These are phyloP conservation scores for Sinocyclocheilus rhinocerous DNA, from an alignment of 2,113 vertebrate genomes.

Conservation along the genomic window DNA sequence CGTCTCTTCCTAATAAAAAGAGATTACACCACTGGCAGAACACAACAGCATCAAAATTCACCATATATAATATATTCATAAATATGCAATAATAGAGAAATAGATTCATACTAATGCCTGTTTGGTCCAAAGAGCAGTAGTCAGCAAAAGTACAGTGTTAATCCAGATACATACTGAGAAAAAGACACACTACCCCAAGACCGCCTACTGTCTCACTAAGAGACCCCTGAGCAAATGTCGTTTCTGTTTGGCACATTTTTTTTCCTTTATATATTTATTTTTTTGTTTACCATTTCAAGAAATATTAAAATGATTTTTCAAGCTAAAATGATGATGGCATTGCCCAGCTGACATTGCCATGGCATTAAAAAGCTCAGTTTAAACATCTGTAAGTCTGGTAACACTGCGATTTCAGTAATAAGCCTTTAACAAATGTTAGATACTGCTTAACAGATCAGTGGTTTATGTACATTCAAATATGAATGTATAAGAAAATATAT, in stretches of 20 bases:
- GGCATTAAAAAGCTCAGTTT: background rate
- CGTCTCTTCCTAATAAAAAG: slow-evolving; percentile 41
- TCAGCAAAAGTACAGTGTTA: slow-evolving; percentile 64
- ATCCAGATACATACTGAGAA: slow-evolving; percentile 67
- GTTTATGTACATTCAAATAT: background rate
- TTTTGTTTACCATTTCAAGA: background rate
- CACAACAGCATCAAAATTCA: slow-evolving; percentile 61
- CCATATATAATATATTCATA: slow-evolving; percentile 61
- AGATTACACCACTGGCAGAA: slow-evolving; percentile 49
- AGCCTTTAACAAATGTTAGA: background rate
- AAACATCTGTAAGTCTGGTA: background rate
- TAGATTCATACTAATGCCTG: slow-evolving; percentile 57
- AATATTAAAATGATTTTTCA: background rate
- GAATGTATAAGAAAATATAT: slow-evolving; percentile 14
- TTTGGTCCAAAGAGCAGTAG: slow-evolving; percentile 71
- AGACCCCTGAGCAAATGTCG: slow-evolving; percentile 14
- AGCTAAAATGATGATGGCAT: background rate
- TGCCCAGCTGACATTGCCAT: background rate
- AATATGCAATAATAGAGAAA: slow-evolving; percentile 69
- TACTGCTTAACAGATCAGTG: slow-evolving; percentile 1
- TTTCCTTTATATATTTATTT: background rate
- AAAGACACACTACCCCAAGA: slow-evolving; percentile 52
- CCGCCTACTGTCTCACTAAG: background rate
- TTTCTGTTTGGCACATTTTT: slow-evolving; percentile 4
- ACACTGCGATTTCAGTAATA: slow-evolving; percentile 3